These are phyloP conservation scores for Drosophila setosimentum DNA, from an alignment of 2,888 invertebrate genomes.

Conservation along the genomic window DNA sequence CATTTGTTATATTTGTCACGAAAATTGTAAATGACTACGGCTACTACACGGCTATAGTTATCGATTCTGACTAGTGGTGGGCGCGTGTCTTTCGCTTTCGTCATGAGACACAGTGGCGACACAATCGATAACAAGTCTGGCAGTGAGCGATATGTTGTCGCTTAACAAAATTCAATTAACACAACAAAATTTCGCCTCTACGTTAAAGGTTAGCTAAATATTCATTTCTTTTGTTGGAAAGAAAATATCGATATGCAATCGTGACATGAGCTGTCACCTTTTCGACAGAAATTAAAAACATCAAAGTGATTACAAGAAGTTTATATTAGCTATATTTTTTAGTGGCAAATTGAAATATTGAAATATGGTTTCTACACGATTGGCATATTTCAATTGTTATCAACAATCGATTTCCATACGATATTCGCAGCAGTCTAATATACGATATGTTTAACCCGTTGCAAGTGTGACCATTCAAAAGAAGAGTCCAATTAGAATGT, in stretches of 20 bases:
- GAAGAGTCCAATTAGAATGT: constrained; percentile 47
- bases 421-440: not conserved
- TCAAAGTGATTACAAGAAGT: not conserved
- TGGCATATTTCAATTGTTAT: not conserved
- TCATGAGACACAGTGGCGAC: constrained; percentile 6
- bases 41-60: constrained; percentile 37
- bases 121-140: constrained; percentile 25
- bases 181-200: not conserved
- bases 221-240: not conserved
- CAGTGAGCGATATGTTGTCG: not conserved
- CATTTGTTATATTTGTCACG: constrained; percentile 64
- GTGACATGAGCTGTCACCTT: constrained; percentile 6
- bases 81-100: constrained; percentile 6
- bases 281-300: not conserved
- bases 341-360: not conserved
- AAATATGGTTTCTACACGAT: not conserved
- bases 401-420: constrained; percentile 13
- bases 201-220: not conserved
- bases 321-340: not conserved
- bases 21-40: constrained; percentile 57
- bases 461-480: constrained; percentile 46
- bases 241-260: not conserved
- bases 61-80: constrained; percentile 49
- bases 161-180: not conserved
- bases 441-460: constrained; percentile 11